A percentile compares a stretch with the other conserved stretches of the same genome.
Evolutionary conservation across 2,888 invertebrate species (phyloP).

Genomic region (Cheilosia impressa): DNA sequence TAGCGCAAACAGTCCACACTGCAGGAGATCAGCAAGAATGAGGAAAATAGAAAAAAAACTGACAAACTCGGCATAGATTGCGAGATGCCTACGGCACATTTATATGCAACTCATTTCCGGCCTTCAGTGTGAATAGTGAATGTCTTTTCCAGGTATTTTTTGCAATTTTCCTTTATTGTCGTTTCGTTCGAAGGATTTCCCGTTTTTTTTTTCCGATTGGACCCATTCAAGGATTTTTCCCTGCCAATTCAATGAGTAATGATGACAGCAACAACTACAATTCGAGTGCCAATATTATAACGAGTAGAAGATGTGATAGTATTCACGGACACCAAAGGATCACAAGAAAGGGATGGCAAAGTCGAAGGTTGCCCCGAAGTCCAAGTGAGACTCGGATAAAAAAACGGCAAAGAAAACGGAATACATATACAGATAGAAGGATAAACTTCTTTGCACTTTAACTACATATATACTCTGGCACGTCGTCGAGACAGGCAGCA

Average conservation of each 20-base stretch:
- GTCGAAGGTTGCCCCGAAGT: too few relatives aligned
- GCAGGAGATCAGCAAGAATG: constrained; percentile 1
- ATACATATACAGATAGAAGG: constrained; percentile 10
- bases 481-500: neutral
- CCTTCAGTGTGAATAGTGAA: constrained; percentile 22
- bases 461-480: neutral
- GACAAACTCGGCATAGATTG: constrained; percentile 18
- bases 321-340: constrained; percentile 27
- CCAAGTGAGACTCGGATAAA: neutral
- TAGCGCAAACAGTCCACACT: constrained; percentile 1
- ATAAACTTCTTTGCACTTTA: constrained; percentile 43
- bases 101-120: constrained; percentile 62
- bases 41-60: constrained; percentile 5
- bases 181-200: neutral
- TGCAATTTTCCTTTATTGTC: constrained; percentile 33
- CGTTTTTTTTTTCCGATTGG: constrained; percentile 3
- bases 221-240: constrained; percentile 28
- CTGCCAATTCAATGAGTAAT: constrained; percentile 33
- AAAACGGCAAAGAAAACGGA: constrained; percentile 15
- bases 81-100: constrained; percentile 34
- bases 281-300: constrained; percentile 54
- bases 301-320: constrained; percentile 23
- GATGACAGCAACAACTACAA: constrained; percentile 38
- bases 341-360: constrained; percentile 23
- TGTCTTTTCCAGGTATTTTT: constrained; percentile 49